A percentile compares a stretch with the other conserved stretches of the same genome.
phyloP scores from a whole-genome alignment of 2,888 invertebrate species.

The Exephanes ischioxanthus region DNA sequence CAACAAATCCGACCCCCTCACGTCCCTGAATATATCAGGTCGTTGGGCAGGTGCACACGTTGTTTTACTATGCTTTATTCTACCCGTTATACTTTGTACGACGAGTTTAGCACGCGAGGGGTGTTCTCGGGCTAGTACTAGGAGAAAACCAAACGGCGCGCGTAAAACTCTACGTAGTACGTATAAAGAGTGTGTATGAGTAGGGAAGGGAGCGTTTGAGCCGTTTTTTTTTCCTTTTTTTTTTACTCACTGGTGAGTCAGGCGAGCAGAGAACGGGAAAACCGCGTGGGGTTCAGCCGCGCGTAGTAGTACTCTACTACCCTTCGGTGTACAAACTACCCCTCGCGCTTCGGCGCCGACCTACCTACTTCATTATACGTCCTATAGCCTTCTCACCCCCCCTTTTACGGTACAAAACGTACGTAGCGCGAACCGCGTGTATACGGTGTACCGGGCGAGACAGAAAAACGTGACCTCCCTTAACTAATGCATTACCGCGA shows the following conservation, averaged over 20 bases:
- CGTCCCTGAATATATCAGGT: slow-evolving; percentile 27
- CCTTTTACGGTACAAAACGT: slow-evolving; percentile 20
- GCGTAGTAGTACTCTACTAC: slow-evolving; percentile 27
- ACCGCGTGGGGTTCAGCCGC: slow-evolving; percentile 47
- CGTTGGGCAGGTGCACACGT: slow-evolving; percentile 32
- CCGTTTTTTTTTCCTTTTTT: slow-evolving; percentile 1
- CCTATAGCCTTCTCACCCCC: slow-evolving; percentile 31
- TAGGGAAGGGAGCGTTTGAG: slow-evolving; percentile 35
- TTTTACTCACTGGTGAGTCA: slow-evolving; percentile 34
- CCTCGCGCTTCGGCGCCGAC: slow-evolving; percentile 43
- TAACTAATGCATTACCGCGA: slow-evolving; percentile 72
- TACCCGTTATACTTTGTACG: neutral
- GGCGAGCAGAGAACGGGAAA: slow-evolving; percentile 23
- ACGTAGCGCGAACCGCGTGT: slow-evolving; percentile 36
- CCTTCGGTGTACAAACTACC: slow-evolving; percentile 27
- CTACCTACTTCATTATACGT: slow-evolving; percentile 56
- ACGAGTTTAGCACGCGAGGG: slow-evolving; percentile 38
- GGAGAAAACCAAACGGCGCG: slow-evolving; percentile 1
- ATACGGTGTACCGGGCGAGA: slow-evolving; percentile 54
- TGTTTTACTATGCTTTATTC: slow-evolving; percentile 11
- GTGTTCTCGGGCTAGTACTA: slow-evolving; percentile 10
- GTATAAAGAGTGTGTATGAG: slow-evolving; percentile 4
- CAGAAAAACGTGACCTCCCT: slow-evolving; percentile 71
- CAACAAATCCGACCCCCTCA: slow-evolving; percentile 16
- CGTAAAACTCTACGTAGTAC: slow-evolving; percentile 11